Evolutionary conservation across 2,888 invertebrate genomes (phyloP).

Genomic region (Drosophila imparisetae): DNA sequence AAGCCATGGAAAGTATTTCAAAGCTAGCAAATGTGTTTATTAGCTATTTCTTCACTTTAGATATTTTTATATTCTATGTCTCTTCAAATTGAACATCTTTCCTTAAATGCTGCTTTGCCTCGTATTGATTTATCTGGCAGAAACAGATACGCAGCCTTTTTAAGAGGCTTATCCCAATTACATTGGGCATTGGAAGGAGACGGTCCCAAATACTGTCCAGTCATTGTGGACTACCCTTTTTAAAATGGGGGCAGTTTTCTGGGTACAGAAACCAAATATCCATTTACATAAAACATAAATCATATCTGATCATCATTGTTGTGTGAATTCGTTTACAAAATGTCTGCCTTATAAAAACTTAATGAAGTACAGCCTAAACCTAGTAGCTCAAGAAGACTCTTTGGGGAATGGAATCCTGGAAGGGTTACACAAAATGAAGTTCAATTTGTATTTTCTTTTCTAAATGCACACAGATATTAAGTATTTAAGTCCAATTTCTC

Average conservation of each 20-base stretch:
- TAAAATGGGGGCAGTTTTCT: conserved; percentile 36
- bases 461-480: not conserved
- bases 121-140: conserved; percentile 10
- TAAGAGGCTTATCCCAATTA: conserved; percentile 59
- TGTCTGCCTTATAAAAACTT: not conserved
- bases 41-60: not conserved
- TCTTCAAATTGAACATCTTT: not conserved
- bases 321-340: conserved; percentile 14
- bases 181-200: conserved; percentile 2
- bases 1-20: not conserved
- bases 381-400: not conserved
- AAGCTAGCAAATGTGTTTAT: not conserved
- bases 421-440: not conserved
- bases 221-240: conserved; percentile 22
- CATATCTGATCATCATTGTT: not conserved
- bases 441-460: not conserved
- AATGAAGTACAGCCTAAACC: not conserved
- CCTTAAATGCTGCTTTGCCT: not conserved
- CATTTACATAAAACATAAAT: not conserved
- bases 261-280: not conserved
- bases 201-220: conserved; percentile 14
- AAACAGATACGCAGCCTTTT: conserved; percentile 23
- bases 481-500: not conserved
- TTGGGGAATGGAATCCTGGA: not conserved
- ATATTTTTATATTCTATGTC: not conserved